Evolutionary conservation across 2,888 invertebrate species (phyloP).

Genomic region (Caenorhabditis sinica): DNA sequence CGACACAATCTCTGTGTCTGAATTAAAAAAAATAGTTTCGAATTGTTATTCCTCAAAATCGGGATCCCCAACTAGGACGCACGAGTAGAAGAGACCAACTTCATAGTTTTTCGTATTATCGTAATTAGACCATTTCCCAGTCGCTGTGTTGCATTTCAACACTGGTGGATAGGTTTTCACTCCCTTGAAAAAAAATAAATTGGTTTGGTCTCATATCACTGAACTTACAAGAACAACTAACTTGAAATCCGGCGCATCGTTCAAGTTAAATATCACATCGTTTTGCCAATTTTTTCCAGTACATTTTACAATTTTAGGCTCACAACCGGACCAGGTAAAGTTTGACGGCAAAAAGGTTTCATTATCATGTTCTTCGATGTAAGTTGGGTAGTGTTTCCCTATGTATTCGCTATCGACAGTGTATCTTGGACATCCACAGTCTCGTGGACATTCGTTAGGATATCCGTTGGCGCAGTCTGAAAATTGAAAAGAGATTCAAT

Average conservation of each 20-base stretch:
- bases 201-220: no score
- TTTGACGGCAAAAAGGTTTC: neutral
- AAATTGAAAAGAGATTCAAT: neutral
- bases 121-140: neutral
- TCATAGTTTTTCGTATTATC: neutral
- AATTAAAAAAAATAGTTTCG: no score
- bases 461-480: constrained; percentile 23
- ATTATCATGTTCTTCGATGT: no score
- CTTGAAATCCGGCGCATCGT: no score
- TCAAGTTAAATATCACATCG: no score
- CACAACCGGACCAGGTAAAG: neutral
- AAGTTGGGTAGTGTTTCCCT: no score
- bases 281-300: neutral
- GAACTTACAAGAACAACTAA: no score
- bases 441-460: neutral
- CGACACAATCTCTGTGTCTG: no score
- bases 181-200: no score
- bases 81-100: neutral
- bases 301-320: neutral
- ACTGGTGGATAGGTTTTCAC: no score
- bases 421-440: constrained; percentile 11
- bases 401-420: neutral
- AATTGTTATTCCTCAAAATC: no score
- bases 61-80: no score
- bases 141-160: neutral